Evolutionary conservation across 2,113 vertebrate species (phyloP).

Genomic region (Alces alces): DNA sequence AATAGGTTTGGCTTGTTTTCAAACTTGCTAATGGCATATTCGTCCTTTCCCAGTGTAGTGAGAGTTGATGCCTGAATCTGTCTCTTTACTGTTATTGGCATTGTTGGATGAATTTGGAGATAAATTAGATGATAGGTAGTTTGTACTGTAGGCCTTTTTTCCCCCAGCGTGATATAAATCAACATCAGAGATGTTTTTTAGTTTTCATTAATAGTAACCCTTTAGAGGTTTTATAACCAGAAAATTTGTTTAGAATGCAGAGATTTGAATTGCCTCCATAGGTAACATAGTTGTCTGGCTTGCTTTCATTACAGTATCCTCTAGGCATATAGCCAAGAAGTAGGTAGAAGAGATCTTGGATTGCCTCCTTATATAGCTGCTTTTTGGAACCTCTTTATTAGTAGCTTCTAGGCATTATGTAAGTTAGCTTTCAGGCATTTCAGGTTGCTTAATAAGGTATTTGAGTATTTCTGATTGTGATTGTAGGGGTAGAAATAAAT

Average conservation of each 20-base stretch:
- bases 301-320: conserved; percentile 23
- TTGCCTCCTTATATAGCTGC: conserved; percentile 44
- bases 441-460: conserved; percentile 17
- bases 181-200: background rate
- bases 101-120: conserved; percentile 8
- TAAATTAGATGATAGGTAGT: background rate
- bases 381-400: conserved; percentile 33
- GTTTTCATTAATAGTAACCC: conserved; percentile 17
- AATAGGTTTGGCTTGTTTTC: background rate
- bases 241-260: conserved; percentile 33
- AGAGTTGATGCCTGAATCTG: background rate
- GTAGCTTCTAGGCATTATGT: background rate
- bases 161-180: background rate
- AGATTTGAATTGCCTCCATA: conserved; percentile 7
- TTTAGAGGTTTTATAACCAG: conserved; percentile 28
- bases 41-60: background rate
- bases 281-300: background rate
- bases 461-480: conserved; percentile 26
- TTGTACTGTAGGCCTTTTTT: background rate
- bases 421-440: conserved; percentile 41
- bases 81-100: background rate
- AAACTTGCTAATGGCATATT: background rate
- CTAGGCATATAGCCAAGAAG: conserved; percentile 43
- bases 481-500: background rate
- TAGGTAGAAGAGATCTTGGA: conserved; percentile 18